Percentiles rank a stretch among this genome's conserved stretches.
These are phyloP conservation scores for Ceratitis capitata DNA, from an alignment of 1,140 invertebrate species.

Conservation along the genomic window DNA sequence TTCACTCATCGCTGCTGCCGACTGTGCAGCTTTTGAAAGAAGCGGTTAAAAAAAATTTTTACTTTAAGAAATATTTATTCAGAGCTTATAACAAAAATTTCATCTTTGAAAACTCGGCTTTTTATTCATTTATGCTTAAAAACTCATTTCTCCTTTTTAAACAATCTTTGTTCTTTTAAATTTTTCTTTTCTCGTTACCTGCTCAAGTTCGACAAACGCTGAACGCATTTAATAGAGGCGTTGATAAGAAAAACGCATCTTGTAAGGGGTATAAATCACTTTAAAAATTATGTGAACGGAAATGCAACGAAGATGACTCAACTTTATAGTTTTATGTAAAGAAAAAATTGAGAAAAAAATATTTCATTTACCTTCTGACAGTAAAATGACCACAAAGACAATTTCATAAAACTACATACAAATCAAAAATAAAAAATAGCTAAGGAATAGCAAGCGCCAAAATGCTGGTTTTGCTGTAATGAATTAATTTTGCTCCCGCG, in stretches of 20 bases:
- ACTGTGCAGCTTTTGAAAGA: background rate
- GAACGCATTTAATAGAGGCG: background rate
- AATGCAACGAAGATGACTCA: background rate
- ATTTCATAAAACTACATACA: too few species aligned
- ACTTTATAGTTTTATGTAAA: background rate
- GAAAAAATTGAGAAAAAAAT: background rate
- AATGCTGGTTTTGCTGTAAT: too few species aligned
- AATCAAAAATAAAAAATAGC: too few species aligned
- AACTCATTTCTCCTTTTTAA: background rate
- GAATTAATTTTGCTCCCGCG: background rate
- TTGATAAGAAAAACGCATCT: background rate
- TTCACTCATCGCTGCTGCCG: too few species aligned
- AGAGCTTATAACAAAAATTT: too few species aligned
- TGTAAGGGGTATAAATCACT: too few species aligned
- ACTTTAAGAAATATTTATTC: too few species aligned
- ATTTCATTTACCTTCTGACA: background rate
- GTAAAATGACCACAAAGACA: background rate
- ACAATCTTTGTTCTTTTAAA: background rate
- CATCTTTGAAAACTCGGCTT: background rate
- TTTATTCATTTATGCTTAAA: background rate
- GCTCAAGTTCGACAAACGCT: background rate
- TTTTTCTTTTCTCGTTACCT: too few species aligned
- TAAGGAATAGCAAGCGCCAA: too few species aligned
- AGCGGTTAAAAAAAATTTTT: too few species aligned
- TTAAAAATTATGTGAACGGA: slow-evolving; percentile 8